These are phyloP conservation scores for Centruroides sculpturatus DNA, from an alignment of 1,140 invertebrate genomes.

Conservation along the genomic window DNA sequence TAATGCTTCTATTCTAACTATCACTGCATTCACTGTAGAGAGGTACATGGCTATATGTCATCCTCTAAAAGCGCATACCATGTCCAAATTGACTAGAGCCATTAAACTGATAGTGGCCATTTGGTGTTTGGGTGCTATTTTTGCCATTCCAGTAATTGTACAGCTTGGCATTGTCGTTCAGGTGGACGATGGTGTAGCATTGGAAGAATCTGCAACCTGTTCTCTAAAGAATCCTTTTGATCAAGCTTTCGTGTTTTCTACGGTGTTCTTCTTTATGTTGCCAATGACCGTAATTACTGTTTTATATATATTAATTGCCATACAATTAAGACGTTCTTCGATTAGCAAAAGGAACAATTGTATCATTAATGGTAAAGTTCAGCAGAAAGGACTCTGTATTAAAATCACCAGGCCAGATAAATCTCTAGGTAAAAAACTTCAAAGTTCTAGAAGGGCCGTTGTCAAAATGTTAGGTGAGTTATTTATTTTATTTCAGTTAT, in stretches of 20 bases:
- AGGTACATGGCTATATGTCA: slow-evolving; percentile 89
- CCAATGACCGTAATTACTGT: slow-evolving; percentile 74
- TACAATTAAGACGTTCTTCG: slow-evolving; percentile 42
- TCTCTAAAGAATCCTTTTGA: slow-evolving; percentile 21
- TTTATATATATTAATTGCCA: slow-evolving; percentile 62
- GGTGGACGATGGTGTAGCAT: not conserved
- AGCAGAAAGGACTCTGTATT: not conserved
- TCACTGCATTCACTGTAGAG: slow-evolving; percentile 86
- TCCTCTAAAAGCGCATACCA: slow-evolving; percentile 71
- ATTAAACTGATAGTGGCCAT: slow-evolving; percentile 41
- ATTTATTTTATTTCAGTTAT: no score
- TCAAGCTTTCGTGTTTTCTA: slow-evolving; percentile 66
- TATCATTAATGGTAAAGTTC: not conserved
- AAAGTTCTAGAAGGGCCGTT: slow-evolving; percentile 16
- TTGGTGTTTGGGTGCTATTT: slow-evolving; percentile 41
- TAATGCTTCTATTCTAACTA: slow-evolving; percentile 83
- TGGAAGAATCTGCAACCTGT: slow-evolving; percentile 2
- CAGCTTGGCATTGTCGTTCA: slow-evolving; percentile 23
- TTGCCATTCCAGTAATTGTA: slow-evolving; percentile 53
- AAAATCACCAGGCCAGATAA: slow-evolving; percentile 6
- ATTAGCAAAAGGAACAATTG: not conserved
- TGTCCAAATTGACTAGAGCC: slow-evolving; percentile 49
- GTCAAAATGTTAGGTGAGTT: slow-evolving; percentile 21
- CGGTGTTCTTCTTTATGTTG: slow-evolving; percentile 62
- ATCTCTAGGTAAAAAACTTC: not conserved